Conservation (phyloP, 2,888 invertebrate genomes). For the Apantesis nais region DNA sequence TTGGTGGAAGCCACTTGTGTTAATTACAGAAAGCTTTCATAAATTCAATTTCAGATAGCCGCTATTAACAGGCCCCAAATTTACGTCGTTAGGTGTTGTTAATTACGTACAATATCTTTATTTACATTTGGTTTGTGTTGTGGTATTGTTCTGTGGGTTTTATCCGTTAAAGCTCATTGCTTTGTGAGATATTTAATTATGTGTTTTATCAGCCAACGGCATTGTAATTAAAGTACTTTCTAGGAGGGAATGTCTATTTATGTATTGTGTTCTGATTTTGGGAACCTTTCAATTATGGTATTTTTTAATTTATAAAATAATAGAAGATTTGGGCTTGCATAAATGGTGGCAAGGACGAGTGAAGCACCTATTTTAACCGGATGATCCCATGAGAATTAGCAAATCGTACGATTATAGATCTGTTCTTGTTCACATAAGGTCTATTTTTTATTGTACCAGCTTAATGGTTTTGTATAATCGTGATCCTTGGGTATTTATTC, state of each 20-base stretch:
- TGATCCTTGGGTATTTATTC: too few species aligned
- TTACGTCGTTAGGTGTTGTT: conserved; percentile 32
- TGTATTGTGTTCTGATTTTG: background rate
- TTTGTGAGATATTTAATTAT: background rate
- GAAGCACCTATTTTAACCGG: background rate
- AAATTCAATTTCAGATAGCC: conserved; percentile 42
- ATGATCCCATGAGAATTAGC: background rate
- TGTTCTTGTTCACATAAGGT: too few species aligned
- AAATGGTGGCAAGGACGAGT: background rate
- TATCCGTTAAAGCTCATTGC: conserved; percentile 1
- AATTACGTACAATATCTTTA: conserved; percentile 39
- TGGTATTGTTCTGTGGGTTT: conserved; percentile 12
- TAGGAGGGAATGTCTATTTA: background rate
- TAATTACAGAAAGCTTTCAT: conserved; percentile 28
- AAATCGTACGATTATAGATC: too few species aligned
- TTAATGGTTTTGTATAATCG: too few species aligned
- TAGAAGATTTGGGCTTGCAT: background rate
- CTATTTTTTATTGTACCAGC: too few species aligned
- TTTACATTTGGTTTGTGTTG: conserved; percentile 33
- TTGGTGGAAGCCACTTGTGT: conserved; percentile 8
- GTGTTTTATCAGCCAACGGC: background rate
- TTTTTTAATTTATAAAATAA: background rate
- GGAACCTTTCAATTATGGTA: background rate
- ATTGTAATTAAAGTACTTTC: background rate
- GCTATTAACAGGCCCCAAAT: conserved; percentile 35